These are phyloP conservation scores for Dicranocentrus wangi DNA, from an alignment of 2,888 invertebrate genomes.

Conservation along the genomic window DNA sequence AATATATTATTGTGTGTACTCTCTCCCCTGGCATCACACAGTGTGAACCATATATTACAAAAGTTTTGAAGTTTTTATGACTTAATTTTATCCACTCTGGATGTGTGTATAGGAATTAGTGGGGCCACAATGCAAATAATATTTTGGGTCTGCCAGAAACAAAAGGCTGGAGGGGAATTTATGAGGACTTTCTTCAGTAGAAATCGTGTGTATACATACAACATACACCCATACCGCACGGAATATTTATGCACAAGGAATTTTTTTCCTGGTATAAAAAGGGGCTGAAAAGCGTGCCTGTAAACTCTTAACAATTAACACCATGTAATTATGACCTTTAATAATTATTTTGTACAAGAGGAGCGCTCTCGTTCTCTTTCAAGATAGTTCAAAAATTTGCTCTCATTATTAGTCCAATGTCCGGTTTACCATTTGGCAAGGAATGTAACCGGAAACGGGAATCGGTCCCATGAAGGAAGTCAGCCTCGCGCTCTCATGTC, in stretches of 20 bases:
- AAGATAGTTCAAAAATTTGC: slow-evolving; percentile 59
- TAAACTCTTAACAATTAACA: slow-evolving; percentile 59
- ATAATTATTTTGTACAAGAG: slow-evolving; percentile 50
- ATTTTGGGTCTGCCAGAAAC: neutral
- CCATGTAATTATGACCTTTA: slow-evolving; percentile 57
- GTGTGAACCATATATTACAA: slow-evolving; percentile 8
- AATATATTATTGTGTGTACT: too few species aligned
- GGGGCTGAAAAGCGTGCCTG: slow-evolving; percentile 36
- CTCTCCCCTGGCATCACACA: too few species aligned
- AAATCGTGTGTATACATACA: too few species aligned
- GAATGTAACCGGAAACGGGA: slow-evolving; percentile 62
- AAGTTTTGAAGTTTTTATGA: slow-evolving; percentile 54
- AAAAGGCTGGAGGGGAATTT: neutral
- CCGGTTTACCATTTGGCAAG: slow-evolving; percentile 61
- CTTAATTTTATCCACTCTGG: slow-evolving; percentile 41
- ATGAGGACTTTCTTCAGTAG: too few species aligned
- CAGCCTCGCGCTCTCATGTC: slow-evolving; percentile 62
- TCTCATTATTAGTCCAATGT: slow-evolving; percentile 64
- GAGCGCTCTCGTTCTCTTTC: slow-evolving; percentile 8
- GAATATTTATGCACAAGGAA: too few species aligned
- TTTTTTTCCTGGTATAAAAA: too few species aligned
- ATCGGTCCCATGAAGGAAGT: slow-evolving; percentile 58
- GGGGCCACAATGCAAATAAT: neutral
- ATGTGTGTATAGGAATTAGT: slow-evolving; percentile 7
- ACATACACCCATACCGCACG: too few species aligned